Evolutionary conservation across 1,140 invertebrate genomes (phyloP), one percentile per base, ranked within the genome.

Genomic region (Glossosoma conforme): DNA sequence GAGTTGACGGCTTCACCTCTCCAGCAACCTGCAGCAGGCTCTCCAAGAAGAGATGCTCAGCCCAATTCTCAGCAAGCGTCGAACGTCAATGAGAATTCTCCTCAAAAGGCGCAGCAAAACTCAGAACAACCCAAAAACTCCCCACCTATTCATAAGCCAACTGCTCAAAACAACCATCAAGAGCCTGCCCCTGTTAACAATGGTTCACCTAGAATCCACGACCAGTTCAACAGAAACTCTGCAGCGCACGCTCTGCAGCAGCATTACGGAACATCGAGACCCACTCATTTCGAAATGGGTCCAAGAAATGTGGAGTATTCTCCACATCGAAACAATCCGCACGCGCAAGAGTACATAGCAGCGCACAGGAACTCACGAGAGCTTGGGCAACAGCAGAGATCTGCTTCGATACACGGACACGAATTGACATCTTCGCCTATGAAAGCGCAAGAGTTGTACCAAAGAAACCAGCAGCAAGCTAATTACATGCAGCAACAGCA

Each of bases 281-380:
- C 66, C 10, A 67, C 71, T 22, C 71, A 75, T 33, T 75, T 73
- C 44, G 72, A 75, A 45, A 73, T 75, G 70, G 70, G 70, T 17
- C 66, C 72, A 1, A 60, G 72, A 8, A 71, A 70, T 0, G 19
- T 73, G 15, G 72, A 75, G 47, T 74, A 74, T 50, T 75, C 72
- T 2, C 72, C 72, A 0, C 72, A 75, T 41, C 37, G 56, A 28
- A 58, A 52, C 32, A 52, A 30, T 22, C 58, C 67, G 3, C 66
- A 71, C 63, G 68, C 64, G 1, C 30, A 67, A 6, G 70, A 75
- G 20, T 68, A 67, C 44, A n/a, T n/a, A n/a, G 66, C 66, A 5
- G 49, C 58, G 21, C 69, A 68, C 41, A 61, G 72, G 9, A 52
- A 52, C 9, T 54, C 56, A 66, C 37, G 60, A 64, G 21, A 71